Conservation (phyloP, 2,888 invertebrate species). For the Gnatocerus cornutus region DNA sequence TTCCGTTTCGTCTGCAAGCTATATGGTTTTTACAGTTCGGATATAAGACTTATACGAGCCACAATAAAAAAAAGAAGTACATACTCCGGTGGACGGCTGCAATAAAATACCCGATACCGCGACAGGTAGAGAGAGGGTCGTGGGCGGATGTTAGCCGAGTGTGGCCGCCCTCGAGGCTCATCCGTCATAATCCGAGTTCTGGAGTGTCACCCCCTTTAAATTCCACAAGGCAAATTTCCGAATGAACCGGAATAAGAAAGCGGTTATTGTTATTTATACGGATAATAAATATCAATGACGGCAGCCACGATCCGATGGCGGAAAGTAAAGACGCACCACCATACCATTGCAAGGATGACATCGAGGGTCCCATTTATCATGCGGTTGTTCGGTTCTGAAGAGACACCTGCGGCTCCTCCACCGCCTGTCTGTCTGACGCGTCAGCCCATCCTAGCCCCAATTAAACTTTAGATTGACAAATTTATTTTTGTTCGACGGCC, state of each 20-base stretch:
- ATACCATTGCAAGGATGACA: constrained; percentile 57
- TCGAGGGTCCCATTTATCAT: constrained; percentile 64
- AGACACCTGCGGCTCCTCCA: constrained; percentile 62
- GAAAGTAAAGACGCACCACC: constrained; percentile 56
- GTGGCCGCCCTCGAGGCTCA: constrained; percentile 42
- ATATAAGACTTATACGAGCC: constrained; percentile 58
- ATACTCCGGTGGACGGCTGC: constrained; percentile 35
- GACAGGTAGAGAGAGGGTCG: constrained; percentile 39
- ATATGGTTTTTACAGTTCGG: constrained; percentile 40
- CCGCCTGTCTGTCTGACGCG: constrained; percentile 54
- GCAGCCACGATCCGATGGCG: constrained; percentile 56
- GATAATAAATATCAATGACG: constrained; percentile 69
- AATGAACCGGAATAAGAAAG: constrained; percentile 67
- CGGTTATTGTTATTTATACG: constrained; percentile 69
- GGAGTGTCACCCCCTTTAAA: constrained; percentile 43
- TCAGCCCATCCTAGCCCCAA: constrained; percentile 62
- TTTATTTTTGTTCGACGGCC: constrained; percentile 63
- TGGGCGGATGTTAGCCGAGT: constrained; percentile 36
- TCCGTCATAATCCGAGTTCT: constrained; percentile 46
- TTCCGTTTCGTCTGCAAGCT: constrained; percentile 17
- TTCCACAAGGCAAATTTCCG: constrained; percentile 61
- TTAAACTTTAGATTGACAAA: constrained; percentile 69
- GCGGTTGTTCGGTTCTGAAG: constrained; percentile 52
- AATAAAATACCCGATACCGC: constrained; percentile 48
- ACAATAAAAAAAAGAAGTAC: constrained; percentile 59